These are phyloP conservation scores for Cynocephalus volans DNA, from an alignment of 2,113 vertebrate species.

Conservation along the genomic window DNA sequence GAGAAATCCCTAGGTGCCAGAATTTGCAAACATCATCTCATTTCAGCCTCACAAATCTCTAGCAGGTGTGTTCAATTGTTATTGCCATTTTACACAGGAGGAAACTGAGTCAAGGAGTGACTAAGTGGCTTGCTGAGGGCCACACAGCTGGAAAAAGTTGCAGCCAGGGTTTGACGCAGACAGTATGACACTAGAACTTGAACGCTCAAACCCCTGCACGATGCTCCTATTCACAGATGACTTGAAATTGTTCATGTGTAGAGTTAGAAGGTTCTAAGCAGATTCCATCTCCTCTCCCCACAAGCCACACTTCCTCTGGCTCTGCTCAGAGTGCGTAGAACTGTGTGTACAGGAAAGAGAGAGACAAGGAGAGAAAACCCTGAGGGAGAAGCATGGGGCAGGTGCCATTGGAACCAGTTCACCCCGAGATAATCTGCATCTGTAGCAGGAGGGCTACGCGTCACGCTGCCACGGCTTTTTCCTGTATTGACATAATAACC, in stretches of 20 bases:
- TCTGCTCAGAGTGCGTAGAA: neutral
- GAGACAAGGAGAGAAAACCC: neutral
- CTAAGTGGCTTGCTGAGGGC: neutral
- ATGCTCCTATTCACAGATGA: neutral
- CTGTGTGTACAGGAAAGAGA: neutral
- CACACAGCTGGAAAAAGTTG: neutral
- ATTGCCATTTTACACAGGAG: neutral
- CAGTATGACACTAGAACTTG: neutral
- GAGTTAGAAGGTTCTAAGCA: neutral
- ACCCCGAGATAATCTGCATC: neutral
- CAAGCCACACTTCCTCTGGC: neutral
- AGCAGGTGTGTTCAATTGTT: neutral
- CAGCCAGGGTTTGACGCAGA: neutral
- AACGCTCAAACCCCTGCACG: neutral
- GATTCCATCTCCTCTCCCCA: neutral
- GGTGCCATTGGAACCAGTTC: neutral
- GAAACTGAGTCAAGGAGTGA: neutral
- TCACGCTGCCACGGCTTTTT: neutral
- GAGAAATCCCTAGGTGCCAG: neutral
- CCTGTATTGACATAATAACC: conserved; percentile 63
- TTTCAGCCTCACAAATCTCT: neutral
- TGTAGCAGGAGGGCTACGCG: neutral
- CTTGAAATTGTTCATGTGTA: neutral
- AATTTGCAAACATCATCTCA: neutral
- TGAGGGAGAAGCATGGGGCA: neutral